A percentile compares a stretch with the other conserved stretches of the same genome.
Conservation (phyloP, 1,140 invertebrate species). For the Listronotus bonariensis region DNA sequence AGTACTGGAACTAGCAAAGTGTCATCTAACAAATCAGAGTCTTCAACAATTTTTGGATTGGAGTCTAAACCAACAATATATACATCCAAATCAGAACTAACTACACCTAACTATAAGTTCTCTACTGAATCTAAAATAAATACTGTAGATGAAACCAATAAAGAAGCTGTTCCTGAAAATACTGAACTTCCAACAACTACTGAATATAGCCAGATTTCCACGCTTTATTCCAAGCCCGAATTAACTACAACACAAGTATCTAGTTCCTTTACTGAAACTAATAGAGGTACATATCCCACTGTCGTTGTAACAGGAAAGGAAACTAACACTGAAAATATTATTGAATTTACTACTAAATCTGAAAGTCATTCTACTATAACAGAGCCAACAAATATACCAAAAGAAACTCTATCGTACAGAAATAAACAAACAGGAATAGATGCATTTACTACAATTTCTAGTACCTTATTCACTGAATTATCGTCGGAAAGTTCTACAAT, state of each 20-base stretch:
- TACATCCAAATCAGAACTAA: no score
- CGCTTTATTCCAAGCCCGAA: not conserved
- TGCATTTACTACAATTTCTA: not conserved
- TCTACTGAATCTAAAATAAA: no score
- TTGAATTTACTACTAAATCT: not conserved
- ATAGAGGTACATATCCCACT: not conserved
- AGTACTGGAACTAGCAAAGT: no score
- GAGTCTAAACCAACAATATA: no score
- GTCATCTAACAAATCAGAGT: no score
- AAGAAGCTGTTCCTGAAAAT: not conserved
- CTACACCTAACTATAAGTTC: no score
- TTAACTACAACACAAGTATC: not conserved
- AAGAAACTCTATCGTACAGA: slow-evolving; percentile 14
- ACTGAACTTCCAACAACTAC: not conserved
- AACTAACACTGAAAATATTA: not conserved
- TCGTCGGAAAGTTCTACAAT: not conserved
- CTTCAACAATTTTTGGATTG: no score
- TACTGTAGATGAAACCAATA: no score
- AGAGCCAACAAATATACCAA: not conserved
- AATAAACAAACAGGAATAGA: slow-evolving; percentile 16
- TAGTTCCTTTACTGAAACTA: not conserved
- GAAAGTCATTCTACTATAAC: not conserved
- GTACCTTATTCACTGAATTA: not conserved
- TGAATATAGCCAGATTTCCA: not conserved
- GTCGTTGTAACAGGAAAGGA: not conserved